phyloP scores from a whole-genome alignment of 2,113 vertebrate genomes.

The Istiophorus platypterus region DNA sequence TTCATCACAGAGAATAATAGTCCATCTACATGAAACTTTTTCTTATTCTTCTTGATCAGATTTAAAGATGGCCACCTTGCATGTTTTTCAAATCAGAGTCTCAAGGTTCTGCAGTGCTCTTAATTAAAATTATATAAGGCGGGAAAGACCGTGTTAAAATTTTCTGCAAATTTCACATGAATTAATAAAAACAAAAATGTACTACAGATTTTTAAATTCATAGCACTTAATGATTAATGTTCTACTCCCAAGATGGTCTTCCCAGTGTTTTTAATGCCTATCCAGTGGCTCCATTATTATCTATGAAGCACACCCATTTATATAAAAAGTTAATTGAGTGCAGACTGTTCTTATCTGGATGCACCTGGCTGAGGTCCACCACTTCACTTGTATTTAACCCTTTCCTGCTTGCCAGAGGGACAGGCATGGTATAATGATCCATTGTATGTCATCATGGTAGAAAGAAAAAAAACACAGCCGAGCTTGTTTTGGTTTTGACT shows the following conservation, averaged over 20 bases:
- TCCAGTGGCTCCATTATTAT: conserved; percentile 17
- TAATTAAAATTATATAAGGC: neutral
- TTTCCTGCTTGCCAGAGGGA: neutral
- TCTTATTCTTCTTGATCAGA: neutral
- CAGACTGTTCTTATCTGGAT: conserved; percentile 13
- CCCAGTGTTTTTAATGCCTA: neutral
- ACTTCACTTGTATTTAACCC: conserved; percentile 34
- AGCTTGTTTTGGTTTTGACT: neutral
- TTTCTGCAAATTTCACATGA: neutral
- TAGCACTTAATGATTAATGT: too few species aligned
- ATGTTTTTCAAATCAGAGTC: neutral
- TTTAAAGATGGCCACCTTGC: neutral
- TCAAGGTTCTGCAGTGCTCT: neutral
- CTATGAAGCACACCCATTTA: conserved; percentile 10
- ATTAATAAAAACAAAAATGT: neutral
- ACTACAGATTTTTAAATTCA: neutral
- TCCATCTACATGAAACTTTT: neutral
- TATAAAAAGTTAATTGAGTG: conserved; percentile 7
- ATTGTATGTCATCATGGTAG: neutral
- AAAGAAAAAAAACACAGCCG: neutral
- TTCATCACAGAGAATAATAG: neutral
- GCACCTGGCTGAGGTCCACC: conserved; percentile 18
- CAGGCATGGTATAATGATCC: neutral
- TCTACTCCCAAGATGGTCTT: too few species aligned
- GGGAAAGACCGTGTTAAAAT: neutral